Percentiles rank a stretch among this genome's conserved stretches.
Conservation (phyloP, 2,888 invertebrate genomes). For the Aelia acuminata region DNA sequence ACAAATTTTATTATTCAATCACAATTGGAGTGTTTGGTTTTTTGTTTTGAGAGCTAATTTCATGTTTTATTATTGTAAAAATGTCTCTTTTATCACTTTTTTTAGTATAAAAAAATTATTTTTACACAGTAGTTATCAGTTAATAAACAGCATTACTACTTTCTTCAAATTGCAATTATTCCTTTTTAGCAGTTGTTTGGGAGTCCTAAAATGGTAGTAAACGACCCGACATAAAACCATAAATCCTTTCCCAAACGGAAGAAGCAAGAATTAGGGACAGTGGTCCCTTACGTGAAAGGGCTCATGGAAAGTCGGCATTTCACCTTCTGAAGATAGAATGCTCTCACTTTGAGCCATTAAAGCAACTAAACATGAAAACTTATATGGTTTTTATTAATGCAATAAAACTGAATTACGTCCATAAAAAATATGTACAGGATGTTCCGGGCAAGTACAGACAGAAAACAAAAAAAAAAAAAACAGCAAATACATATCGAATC, state of each 20-base stretch:
- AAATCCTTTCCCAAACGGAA: not conserved
- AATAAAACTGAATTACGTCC: too few species aligned
- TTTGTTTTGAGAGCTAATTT: too few species aligned
- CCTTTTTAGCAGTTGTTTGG: not conserved
- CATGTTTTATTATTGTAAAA: too few species aligned
- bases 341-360: not conserved
- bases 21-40: too few species aligned
- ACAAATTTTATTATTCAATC: too few species aligned
- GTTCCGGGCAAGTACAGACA: too few species aligned
- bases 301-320: constrained; percentile 9
- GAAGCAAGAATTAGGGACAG: not conserved
- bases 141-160: not conserved
- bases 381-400: too few species aligned
- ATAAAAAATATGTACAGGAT: too few species aligned
- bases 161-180: not conserved
- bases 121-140: not conserved
- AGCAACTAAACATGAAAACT: not conserved
- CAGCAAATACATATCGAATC: too few species aligned
- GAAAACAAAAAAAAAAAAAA: too few species aligned
- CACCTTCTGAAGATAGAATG: not conserved
- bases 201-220: not conserved
- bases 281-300: constrained; percentile 28
- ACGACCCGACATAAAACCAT: not conserved
- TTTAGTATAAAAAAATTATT: too few species aligned
- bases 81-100: too few species aligned